Percentiles rank a stretch among this genome's conserved stretches.
Evolutionary conservation across 2,113 vertebrate species (phyloP).

Genomic region (Connochaetes taurinus): DNA sequence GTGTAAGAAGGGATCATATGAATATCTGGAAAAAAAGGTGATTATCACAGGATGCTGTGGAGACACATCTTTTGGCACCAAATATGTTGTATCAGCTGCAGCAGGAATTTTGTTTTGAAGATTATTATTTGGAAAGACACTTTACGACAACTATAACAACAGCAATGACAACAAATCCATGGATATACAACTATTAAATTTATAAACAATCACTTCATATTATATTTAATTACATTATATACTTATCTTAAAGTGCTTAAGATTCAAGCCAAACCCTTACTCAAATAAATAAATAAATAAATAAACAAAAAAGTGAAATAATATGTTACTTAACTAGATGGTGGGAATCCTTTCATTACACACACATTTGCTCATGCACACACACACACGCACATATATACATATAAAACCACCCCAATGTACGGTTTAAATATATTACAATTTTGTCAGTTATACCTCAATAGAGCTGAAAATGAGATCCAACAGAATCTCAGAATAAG

Average conservation of each 20-base stretch:
- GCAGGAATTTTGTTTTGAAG: not conserved
- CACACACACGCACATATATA: not conserved
- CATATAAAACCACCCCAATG: not conserved
- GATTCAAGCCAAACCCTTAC: not conserved
- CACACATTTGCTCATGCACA: not conserved
- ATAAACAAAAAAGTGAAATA: not conserved
- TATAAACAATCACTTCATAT: not conserved
- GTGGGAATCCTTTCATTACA: not conserved
- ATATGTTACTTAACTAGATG: not conserved
- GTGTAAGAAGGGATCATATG: not conserved
- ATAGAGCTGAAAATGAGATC: not conserved
- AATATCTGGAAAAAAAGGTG: conserved; percentile 16
- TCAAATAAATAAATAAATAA: not conserved
- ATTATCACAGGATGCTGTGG: not conserved
- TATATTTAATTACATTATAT: not conserved
- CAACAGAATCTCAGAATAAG: not conserved
- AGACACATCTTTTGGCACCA: not conserved
- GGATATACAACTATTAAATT: not conserved
- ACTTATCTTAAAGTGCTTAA: not conserved
- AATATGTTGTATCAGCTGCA: not conserved
- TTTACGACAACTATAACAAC: not conserved
- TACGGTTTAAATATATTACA: not conserved
- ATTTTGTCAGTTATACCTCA: not conserved
- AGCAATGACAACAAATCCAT: not conserved
- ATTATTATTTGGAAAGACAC: not conserved